phyloP scores from a whole-genome alignment of 2,113 vertebrate genomes.

The Sinocyclocheilus rhinocerous region DNA sequence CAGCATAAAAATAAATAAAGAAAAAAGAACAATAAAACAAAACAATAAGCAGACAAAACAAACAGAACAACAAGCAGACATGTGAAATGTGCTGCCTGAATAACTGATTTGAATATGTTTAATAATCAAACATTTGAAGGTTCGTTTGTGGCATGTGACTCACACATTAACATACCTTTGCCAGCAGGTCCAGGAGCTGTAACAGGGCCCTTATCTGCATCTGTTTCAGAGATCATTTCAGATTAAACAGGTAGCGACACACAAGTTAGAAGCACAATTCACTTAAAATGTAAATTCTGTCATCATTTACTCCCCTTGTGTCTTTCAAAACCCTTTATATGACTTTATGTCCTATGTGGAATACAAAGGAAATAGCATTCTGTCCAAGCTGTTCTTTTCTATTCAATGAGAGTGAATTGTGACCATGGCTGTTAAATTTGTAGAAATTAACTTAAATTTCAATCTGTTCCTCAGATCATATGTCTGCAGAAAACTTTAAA shows the following conservation, averaged over 20 bases:
- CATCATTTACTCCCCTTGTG: not conserved
- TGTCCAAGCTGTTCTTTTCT: not conserved
- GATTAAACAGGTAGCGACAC: constrained; percentile 29
- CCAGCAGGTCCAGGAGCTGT: constrained; percentile 85
- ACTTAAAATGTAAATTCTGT: not conserved
- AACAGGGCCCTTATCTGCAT: constrained; percentile 79
- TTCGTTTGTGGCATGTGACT: not conserved
- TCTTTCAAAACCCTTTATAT: not conserved
- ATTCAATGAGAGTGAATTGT: not conserved
- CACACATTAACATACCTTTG: constrained; percentile 80
- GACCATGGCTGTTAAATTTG: not conserved
- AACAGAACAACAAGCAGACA: constrained; percentile 39
- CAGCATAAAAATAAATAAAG: not conserved
- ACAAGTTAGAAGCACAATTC: not conserved
- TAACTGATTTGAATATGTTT: constrained; percentile 44
- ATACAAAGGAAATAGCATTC: not conserved
- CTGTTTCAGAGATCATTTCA: constrained; percentile 67
- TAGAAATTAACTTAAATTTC: not conserved
- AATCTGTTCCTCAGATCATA: not conserved
- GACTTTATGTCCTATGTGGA: not conserved
- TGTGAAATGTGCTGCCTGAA: constrained; percentile 23
- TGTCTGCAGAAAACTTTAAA: no score
- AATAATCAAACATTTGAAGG: constrained; percentile 2
- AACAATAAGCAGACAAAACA: not conserved
- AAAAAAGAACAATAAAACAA: not conserved